A percentile compares a stretch with the other conserved stretches of the same genome.
These are phyloP conservation scores for Empidonax alnorum DNA, from an alignment of 2,113 vertebrate genomes.

Conservation along the genomic window DNA sequence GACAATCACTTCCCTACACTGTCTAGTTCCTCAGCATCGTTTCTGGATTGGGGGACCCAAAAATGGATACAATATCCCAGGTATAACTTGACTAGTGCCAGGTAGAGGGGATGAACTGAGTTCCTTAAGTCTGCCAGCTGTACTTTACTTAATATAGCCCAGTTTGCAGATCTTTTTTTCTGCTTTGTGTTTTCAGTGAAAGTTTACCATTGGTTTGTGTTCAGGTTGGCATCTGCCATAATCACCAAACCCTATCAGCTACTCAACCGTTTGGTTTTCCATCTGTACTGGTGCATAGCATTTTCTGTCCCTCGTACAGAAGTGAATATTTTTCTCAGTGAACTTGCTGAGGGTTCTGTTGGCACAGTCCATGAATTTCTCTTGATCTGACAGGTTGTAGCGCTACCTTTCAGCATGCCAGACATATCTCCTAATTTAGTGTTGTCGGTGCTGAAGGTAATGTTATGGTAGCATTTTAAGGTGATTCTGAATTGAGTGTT, in stretches of 20 bases:
- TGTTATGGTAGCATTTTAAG: neutral
- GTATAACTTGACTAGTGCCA: neutral
- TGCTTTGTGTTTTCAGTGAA: neutral
- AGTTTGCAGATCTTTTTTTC: neutral
- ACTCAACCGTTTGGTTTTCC: neutral
- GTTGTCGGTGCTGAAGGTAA: neutral
- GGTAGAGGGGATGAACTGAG: neutral
- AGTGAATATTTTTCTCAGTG: neutral
- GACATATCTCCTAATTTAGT: neutral
- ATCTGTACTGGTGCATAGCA: neutral
- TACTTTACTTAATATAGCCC: neutral
- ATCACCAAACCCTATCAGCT: neutral
- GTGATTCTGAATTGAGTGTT: neutral
- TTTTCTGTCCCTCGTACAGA: neutral
- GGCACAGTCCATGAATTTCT: neutral
- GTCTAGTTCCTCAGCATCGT: neutral
- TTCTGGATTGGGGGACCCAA: neutral
- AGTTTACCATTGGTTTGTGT: neutral
- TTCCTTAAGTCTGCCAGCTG: neutral
- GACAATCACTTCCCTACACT: neutral
- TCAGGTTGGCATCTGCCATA: neutral
- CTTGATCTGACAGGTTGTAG: neutral
- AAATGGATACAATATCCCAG: neutral
- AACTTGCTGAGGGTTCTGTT: neutral
- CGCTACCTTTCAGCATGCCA: neutral